These are phyloP conservation scores for Oreochromis grahami DNA, from an alignment of 2,797 vertebrate species.

Conservation along the genomic window DNA sequence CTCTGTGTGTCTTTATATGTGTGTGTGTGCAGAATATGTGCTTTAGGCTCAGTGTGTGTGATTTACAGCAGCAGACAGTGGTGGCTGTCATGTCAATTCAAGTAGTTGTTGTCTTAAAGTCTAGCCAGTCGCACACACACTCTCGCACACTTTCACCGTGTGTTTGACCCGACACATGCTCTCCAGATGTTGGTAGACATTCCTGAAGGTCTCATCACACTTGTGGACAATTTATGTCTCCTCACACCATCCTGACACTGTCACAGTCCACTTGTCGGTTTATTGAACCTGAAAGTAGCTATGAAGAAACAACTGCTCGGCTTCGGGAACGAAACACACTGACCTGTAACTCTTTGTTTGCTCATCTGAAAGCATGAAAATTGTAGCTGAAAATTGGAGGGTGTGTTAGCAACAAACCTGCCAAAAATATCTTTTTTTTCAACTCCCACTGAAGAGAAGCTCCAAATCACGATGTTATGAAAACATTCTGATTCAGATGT, in stretches of 20 bases:
- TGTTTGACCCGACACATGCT: conserved; percentile 62
- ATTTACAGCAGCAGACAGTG: conserved; percentile 63
- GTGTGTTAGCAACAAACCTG: neutral
- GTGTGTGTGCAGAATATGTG: neutral
- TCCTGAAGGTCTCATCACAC: conserved; percentile 65
- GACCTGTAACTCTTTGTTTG: neutral
- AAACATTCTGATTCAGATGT: neutral
- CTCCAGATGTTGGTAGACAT: conserved; percentile 72
- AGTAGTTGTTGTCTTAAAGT: conserved; percentile 71
- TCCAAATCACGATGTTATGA: neutral
- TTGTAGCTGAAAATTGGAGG: neutral
- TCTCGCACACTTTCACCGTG: neutral
- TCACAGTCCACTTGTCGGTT: conserved; percentile 13
- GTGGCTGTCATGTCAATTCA: conserved; percentile 53
- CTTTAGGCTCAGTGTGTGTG: neutral
- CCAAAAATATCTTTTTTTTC: neutral
- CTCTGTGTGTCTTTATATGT: neutral
- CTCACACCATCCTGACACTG: conserved; percentile 28
- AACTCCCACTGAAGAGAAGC: rapidly evolving
- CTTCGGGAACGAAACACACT: neutral
- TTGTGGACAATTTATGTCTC: conserved; percentile 39
- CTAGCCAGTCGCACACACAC: conserved; percentile 50
- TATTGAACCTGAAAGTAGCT: neutral
- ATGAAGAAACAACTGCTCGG: neutral
- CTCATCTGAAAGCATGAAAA: neutral